Base-by-base conservation (phyloP, 2,888 invertebrate genomes). In the Caenorhabditis sulstoni region DNA sequence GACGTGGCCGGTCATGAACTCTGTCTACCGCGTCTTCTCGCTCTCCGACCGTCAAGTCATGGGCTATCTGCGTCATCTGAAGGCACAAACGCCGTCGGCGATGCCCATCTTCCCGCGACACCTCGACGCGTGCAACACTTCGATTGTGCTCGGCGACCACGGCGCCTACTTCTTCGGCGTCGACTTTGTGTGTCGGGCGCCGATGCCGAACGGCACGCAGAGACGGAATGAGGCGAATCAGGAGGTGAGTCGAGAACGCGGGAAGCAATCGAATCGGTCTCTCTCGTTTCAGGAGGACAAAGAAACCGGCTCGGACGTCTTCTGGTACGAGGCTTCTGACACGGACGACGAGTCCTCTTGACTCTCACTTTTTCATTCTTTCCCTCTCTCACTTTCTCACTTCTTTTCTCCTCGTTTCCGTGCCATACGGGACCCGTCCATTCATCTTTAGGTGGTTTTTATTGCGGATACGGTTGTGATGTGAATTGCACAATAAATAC, bases 271-370 rank as follows among this genome's bases (percentile, higher is more conserved):
- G 29, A 29, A 7, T 29, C 3, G 4, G 29, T 29, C 7, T 3
- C 4, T 29, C 7, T 3, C 4, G 3, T 59, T 59, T 12, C 22
- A 59, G 45, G 59, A 41, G 11, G 22, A 29, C 49, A 52, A 45
- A 1, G 62, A 55, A 35, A 61, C 44, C 41, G 71, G 71, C 20
- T 59, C 58, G 9, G 66, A 78, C 53, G 65, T 64, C 20, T 79
- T 79, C 58, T 79, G 73, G 73, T 73, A 73, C 58, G 79, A 79
- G 18, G 79, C 74, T 0, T 79, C 79, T 5, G 79, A 79, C 41
- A 79, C 79, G 23, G 79, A 79, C 16, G 79, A 79, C 22, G 79
- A 79, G 20, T 53, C 57, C 0, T 12, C 49, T 7, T 58, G 47
- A 47, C n/a, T 12, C 45, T 8, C 14, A 14, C 44, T 11, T 50